Evolutionary conservation across 2,113 vertebrate genomes (phyloP).

Genomic region (Hemibagrus wyckioides): DNA sequence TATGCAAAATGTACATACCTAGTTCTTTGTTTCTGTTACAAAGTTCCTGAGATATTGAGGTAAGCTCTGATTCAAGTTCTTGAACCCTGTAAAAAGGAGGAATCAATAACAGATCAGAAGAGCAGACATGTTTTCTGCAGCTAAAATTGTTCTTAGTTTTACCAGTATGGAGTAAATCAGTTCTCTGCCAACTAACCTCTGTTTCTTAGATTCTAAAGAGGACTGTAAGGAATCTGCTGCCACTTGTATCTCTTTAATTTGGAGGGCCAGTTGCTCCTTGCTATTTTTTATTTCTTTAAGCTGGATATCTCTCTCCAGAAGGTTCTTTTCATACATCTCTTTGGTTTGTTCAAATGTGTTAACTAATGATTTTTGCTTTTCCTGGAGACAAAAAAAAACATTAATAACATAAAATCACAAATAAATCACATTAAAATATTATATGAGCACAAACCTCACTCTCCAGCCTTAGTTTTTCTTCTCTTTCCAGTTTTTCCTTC

Average conservation of each 20-base stretch:
- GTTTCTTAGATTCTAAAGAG: constrained; percentile 73
- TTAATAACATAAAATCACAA: neutral
- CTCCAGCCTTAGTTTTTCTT: constrained; percentile 73
- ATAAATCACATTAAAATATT: neutral
- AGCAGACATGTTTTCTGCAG: neutral
- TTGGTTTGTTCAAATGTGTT: constrained; percentile 70
- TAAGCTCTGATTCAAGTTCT: constrained; percentile 61
- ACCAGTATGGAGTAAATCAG: neutral
- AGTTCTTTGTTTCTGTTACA: constrained; percentile 57
- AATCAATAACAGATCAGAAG: neutral
- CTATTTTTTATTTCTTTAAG: constrained; percentile 75
- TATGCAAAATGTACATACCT: constrained; percentile 53
- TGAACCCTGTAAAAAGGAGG: constrained; percentile 55
- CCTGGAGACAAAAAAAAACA: constrained; percentile 64
- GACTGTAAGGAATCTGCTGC: constrained; percentile 70
- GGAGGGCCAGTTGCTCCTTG: constrained; percentile 69
- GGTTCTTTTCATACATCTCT: constrained; percentile 70
- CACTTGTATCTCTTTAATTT: constrained; percentile 71
- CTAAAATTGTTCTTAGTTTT: neutral
- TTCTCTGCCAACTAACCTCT: constrained; percentile 70
- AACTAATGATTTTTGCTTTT: constrained; percentile 67
- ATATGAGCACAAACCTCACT: constrained; percentile 70
- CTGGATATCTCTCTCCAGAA: constrained; percentile 75
- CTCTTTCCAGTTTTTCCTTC: constrained; percentile 73
- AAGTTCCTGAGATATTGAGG: constrained; percentile 56